Base-by-base conservation (phyloP, 1,140 invertebrate genomes). In the Melipona quadrifasciata region DNA sequence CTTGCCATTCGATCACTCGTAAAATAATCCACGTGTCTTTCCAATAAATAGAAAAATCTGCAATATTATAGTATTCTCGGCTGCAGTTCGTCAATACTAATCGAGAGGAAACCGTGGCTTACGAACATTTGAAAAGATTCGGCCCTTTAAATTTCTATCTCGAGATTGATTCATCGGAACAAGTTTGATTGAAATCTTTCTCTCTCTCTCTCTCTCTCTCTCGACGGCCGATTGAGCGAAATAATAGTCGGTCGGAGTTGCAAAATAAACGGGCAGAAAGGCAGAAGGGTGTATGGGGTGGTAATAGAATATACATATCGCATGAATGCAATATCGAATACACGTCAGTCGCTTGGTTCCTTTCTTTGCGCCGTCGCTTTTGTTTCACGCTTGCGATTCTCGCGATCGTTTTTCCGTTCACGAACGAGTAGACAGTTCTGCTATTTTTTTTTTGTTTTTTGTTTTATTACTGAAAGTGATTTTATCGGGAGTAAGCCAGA, bases 141-240 rank as follows among this genome's bases (percentile, higher is more conserved):
- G 27, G 6, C 27, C 19, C 11, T 74, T 51, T 31, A 31, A 80
- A 70, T 61, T 58, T 17, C 55, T 72, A 24, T 19, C n/a, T 51
- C 14, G 70, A 51, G 73, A 74, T 75, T 74, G 70, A 74, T 74
- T 81, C 55, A 12, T 53, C 57, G 57, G 8, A 34, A n/a, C 39
- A 58, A 55, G 57, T 53, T 81, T 51, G 80, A 81, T 81, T 65
- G 73, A 61, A 64, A 81, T 81, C 71, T n/a, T n/a, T 64, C n/a
- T 51, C 31, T 19, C 24, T 12, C 24, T 17, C 14, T 67, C 53
- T 53, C 51, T 39, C 61, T 16, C 21, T 17, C 24, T 21, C 17
- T 70, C 57, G 21, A n/a, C 24, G 16, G 21, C 47, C 47, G 27
- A 31, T 65, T 5, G 4, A 65, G 21, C 21, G 57, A 64, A 51